Base-by-base conservation (phyloP, 1,140 invertebrate species). In the Drosophila ohnishii region DNA sequence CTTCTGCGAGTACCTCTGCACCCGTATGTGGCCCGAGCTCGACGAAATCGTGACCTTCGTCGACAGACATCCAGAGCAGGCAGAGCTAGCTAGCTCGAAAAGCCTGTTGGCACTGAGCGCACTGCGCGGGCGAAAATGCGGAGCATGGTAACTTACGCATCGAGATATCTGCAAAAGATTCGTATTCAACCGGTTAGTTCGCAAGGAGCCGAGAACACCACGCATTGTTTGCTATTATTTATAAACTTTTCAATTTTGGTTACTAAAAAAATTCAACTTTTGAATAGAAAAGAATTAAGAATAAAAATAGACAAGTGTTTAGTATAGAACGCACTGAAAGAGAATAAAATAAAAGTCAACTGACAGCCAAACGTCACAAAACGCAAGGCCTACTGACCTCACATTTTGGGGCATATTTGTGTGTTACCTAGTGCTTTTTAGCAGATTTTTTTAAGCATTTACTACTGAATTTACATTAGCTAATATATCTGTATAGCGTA, bases 161-260 rank as follows among this genome's bases (percentile, higher is more conserved):
- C 83, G 61, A 5, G 83, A 83, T 35, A 86, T 70, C 83, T 86
- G 83, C 14, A 66, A 55, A n/a, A 87, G 39, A 73, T 63, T 69
- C 8, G 66, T 58, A 8, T 60, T 51, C 47, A 87, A n/a, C 22
- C 75, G 63, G 61, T 48, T 53, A 59, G 34, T 57, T 35, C 34
- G 22, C 13, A 44, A 14, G 1, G 22, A 45, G 5, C 40, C 34
- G 3, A 61, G 28, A 30, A 77, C 69, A 5, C 56, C 57, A 5
- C 63, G 35, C 74, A 76, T 77, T 62, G 30, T 39, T 4, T 6
- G 7, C n/a, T 64, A 28, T 28, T 22, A 11, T n/a, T n/a, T 40
- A 6, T 10, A 7, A 60, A 48, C 62, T 67, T 51, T n/a, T n/a
- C 32, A 58, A 66, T 48, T 55, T 47, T 50, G 19, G 9, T 13